Evolutionary conservation across 2,888 invertebrate genomes (phyloP), one percentile per base, ranked within the genome.

Genomic region (Willowsia nigromaculata): DNA sequence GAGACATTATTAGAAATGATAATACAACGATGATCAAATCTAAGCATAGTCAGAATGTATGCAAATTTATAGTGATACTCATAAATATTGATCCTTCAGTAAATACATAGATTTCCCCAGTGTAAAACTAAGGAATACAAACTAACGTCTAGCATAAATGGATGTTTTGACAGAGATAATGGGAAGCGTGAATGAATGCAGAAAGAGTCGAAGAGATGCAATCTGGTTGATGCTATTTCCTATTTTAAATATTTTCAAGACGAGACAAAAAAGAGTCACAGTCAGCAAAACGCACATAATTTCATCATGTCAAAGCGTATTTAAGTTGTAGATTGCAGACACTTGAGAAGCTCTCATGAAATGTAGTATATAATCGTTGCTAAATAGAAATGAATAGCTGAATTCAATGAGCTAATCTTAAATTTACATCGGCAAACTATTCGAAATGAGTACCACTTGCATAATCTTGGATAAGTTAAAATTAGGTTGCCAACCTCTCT

Each of bases 401-500:
- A 90, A 86, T 90, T 90, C 78, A 82, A 90, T 90, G 90, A 87
- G 90, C 84, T 82, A 84, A 87, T 90, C 90, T 90, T 68, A 80
- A 87, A 90, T 87, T 87, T 90, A 90, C 87, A 90, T 87, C 84
- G 81, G 59, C 47, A 71, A 87, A 87, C 27, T 65, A 84, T 90
- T 90, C 40, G 53, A 62, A 88, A 83, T 65, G 88, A 90, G 90
- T 81, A 81, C 81, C 86, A 88, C 90, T 87, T 86, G 87, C 65
- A 65, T 47, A 76, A 76, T 76, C 82, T 74, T 68, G 83, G 90
- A 85, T 78, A 89, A 89, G 91, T 91, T 90, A 80, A 90, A 91
- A 91, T 90, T 90, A 90, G 91, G 90, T 80, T 90, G 80, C 91
- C 90, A 90, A 90, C 91, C 90, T 90, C 88, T 90, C 89, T 90